These are phyloP conservation scores for Nothoprocta pentlandii DNA, from an alignment of 2,113 vertebrate genomes.

Conservation along the genomic window DNA sequence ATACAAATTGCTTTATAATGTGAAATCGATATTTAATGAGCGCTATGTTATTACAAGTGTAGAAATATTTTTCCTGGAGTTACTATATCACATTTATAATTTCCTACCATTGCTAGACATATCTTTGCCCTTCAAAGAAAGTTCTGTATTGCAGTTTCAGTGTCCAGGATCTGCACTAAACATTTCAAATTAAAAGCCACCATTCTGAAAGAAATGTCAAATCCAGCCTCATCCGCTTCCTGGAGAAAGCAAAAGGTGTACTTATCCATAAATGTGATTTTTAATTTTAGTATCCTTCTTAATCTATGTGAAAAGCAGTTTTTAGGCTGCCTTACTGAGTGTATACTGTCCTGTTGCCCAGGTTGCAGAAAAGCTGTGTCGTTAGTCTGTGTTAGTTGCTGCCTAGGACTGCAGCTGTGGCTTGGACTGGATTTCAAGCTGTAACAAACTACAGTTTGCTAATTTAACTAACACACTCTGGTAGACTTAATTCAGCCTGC, in stretches of 20 bases:
- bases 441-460: neutral
- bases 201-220: neutral
- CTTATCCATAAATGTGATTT: neutral
- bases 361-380: neutral
- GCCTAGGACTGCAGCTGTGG: neutral
- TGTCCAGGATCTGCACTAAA: neutral
- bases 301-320: neutral
- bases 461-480: neutral
- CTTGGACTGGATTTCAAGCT: neutral
- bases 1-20: slow-evolving; percentile 34
- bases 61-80: neutral
- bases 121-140: neutral
- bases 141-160: neutral
- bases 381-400: neutral
- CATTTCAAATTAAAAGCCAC: neutral
- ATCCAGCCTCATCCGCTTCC: neutral
- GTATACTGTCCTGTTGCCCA: neutral
- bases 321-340: neutral
- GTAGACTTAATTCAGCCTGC: neutral
- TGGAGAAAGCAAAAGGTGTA: neutral
- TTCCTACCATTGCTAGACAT: neutral
- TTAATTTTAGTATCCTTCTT: neutral
- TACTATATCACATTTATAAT: neutral
- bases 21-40: slow-evolving; percentile 46
- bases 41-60: neutral